Percentiles rank a stretch among this genome's conserved stretches.
Conservation (phyloP, 2,113 vertebrate genomes). For the Catharus bicknelli region DNA sequence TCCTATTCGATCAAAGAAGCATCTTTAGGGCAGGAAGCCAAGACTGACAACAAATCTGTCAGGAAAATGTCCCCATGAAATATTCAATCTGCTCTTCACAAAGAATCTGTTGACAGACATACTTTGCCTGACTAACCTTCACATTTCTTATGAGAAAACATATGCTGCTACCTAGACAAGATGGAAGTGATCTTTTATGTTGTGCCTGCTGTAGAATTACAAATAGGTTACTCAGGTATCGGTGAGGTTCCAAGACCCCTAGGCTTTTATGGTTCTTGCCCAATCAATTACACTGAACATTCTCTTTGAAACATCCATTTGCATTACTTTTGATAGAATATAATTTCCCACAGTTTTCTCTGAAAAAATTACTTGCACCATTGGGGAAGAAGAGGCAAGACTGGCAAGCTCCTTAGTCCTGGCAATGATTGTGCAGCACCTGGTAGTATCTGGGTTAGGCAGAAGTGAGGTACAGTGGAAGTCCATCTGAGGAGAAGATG, state of each 20-base stretch:
- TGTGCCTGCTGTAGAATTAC: constrained; percentile 20
- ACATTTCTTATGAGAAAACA: constrained; percentile 51
- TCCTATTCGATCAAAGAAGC: constrained; percentile 13
- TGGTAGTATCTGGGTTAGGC: not conserved
- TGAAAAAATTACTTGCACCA: not conserved
- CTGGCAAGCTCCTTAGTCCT: not conserved
- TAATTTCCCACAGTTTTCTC: not conserved
- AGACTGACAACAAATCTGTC: constrained; percentile 47
- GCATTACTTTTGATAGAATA: not conserved
- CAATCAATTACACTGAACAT: not conserved
- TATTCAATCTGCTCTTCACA: constrained; percentile 63
- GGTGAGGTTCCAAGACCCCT: not conserved
- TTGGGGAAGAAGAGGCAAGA: not conserved
- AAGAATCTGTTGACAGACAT: constrained; percentile 56
- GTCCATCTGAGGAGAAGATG: not conserved
- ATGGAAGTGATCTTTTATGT: constrained; percentile 15
- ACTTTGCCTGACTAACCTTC: constrained; percentile 49
- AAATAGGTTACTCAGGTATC: constrained; percentile 23
- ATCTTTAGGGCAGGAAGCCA: constrained; percentile 43
- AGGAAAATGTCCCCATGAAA: constrained; percentile 60
- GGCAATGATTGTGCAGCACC: not conserved
- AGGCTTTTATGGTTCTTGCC: not conserved
- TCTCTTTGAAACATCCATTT: not conserved
- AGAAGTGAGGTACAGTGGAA: not conserved
- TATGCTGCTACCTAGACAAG: constrained; percentile 18